A percentile compares a stretch with the other conserved stretches of the same genome.
phyloP scores from a whole-genome alignment of 2,888 invertebrate species.

The Hedya salicella region DNA sequence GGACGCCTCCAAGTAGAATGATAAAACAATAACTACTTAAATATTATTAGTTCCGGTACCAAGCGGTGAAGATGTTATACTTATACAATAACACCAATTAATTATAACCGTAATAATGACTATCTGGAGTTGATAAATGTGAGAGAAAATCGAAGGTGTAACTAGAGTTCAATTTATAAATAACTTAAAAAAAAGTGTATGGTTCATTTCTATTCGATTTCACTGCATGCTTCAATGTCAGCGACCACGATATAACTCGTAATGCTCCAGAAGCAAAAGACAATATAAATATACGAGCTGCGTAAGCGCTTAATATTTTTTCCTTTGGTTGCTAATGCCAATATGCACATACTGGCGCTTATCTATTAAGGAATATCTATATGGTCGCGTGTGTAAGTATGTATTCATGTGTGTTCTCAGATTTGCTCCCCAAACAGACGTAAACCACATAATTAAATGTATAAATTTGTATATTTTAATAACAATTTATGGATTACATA shows the following conservation, averaged over 20 bases:
- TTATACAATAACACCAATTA: neutral
- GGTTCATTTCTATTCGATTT: conserved; percentile 63
- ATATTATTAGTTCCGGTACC: neutral
- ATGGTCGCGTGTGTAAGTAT: conserved; percentile 2
- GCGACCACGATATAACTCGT: conserved; percentile 51
- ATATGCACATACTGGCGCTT: neutral
- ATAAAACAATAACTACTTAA: neutral
- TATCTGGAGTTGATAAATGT: neutral
- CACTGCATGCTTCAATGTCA: conserved; percentile 67
- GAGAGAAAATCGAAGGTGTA: conserved; percentile 21
- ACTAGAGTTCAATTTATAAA: conserved; percentile 1
- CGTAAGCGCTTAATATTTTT: neutral
- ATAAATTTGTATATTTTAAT: conserved; percentile 38
- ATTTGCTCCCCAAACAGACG: conserved; percentile 3
- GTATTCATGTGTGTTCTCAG: conserved; percentile 8
- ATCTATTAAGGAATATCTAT: conserved; percentile 3
- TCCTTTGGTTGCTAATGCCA: neutral
- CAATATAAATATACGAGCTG: neutral
- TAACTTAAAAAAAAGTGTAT: conserved; percentile 52
- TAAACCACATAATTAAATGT: conserved; percentile 23
- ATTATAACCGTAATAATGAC: neutral
- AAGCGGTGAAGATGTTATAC: neutral
- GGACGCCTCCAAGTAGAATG: too few species aligned
- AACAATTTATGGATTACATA: conserved; percentile 23
- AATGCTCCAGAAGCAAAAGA: conserved; percentile 1